Evolutionary conservation across 2,888 invertebrate species (phyloP), one percentile per base, ranked within the genome.

Genomic region (Tenthredo scrophulariae): DNA sequence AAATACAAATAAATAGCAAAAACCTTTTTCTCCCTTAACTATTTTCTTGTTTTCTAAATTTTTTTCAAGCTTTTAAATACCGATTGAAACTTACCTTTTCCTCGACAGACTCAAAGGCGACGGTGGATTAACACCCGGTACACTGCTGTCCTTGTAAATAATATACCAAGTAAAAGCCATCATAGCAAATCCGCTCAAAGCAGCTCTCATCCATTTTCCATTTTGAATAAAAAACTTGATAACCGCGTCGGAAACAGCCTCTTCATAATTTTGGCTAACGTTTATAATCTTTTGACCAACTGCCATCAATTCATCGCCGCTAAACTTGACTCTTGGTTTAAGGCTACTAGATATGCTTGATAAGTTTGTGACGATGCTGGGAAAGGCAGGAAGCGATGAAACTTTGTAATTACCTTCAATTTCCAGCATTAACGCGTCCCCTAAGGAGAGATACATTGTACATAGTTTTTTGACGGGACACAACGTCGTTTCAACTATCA

Each of bases 141-240:
- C 93, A 88, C 93, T 94, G 85, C 96, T 96, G 91, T 96, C 96
- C 88, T 95, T 93, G 91, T 95, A 96, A 33, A 96, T 94, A 89
- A 96, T 94, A 85, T 94, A 92, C 94, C 95, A 95, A 9, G 94
- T 95, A 88, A 95, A 94, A 88, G 94, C 92, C n/a, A 94, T 94
- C 83, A 94, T 92, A 3, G 94, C 89, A 18, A 94, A 86, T 6
- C 96, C 95, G 91, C 94, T 86, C 13, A 89, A 10, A 15, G 86
- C 84, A 7, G 93, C 92, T 86, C 87, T 90, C 22, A 92, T 85
- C 46, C 93, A 85, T 91, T 91, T 90, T 82, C 88, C 86, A 79
- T 88, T 89, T 43, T 86, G 89, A 54, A 87, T 85, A 2, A 87
- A 72, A 29, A 89, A 82, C 80, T 85, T 86, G 29, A 87, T 74